Base-by-base conservation (phyloP, 2,888 invertebrate genomes). In the Micoletzkya japonica region DNA sequence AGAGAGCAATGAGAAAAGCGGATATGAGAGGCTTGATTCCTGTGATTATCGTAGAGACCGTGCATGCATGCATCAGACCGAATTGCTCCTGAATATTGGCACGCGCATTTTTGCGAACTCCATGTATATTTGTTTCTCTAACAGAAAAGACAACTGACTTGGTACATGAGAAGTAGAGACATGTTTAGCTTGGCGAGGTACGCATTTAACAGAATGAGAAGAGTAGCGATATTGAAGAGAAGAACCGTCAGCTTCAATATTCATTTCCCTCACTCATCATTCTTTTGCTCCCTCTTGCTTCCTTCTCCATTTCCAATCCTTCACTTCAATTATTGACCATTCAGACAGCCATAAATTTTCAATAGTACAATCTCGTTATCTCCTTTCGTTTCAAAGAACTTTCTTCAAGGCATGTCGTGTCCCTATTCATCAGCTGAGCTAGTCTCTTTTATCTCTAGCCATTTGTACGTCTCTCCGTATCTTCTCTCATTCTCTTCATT, bases 21-120 rank as follows among this genome's bases (percentile, higher is more conserved):
- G 80, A 79, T 50, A 83, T 79, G 30, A 82, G 70, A 0, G 83
- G 83, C 59, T 83, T 83, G 26, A 79, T 76, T 1, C 80, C 81
- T 0, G 81, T 77, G n/a, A 82, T 78, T 44, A 82, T 79, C 20
- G 79, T 74, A 1, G 82, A 79, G 2, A 83, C 81, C 4, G 83
- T 82, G 17, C 76, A 76, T 6, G 80, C 77, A 72, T 82, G 82
- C 78, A 82, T 76, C 20, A 82, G 67, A 28, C 82, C 81, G 64
- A 83, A 83, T 32, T 76, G 63, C 7, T 63, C 54, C 76, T 78
- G 72, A 70, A 69, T 44, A 68, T 2, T 30, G 59, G 14, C 17
- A 59, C 17, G 24, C 30, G 6, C 14, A 59, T 17, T 10, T 59
- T 14, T 56, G 14, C 10, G 56, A 17, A 56, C n/a, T 26, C 10